Base-by-base conservation (phyloP, 1,140 invertebrate species). In the Heterodera schachtii region DNA sequence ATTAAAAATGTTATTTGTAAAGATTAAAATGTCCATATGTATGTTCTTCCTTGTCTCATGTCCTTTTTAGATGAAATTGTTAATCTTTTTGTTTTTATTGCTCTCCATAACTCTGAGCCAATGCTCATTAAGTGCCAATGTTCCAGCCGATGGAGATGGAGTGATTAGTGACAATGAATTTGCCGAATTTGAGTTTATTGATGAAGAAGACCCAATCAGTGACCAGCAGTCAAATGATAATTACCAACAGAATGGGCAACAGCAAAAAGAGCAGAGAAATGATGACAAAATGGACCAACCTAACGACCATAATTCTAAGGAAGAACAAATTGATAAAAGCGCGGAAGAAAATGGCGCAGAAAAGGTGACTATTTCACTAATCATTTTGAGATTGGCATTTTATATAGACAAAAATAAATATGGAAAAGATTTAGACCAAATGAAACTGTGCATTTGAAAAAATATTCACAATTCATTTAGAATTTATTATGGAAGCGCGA, bases 151-250 rank as follows among this genome's bases (percentile, higher is more conserved):
- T 16, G 8, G 3, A 5, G 57, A 19, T 4, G 57, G 57, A 5
- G 16, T 49, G 78, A 89, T 92, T 2, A 93, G 94, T 84, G 95
- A 96, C 89, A 96, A 96, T 92, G 96, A 97, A 87, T 98, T 97
- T 92, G 95, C 95, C 2, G 96, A 97, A 90, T 98, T 97, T 92
- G 96, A 97, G 91, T 95, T 97, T 87, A 95, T 95, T 90, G 91
- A 92, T 84, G 90, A 90, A 76, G 91, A 92, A 83, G 90, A 90
- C 75, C 60, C 86, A 88, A 86, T 79, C 84, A 60, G 16, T 44
- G 71, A 57, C 19, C 21, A 41, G 7, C 41, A 67, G 9, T 43
- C 60, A 16, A 75, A 11, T 46, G 44, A 31, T 31, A 31, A 31
- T 31, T 31, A 31, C 31, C 47, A 41, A 46, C 0, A 74, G 74